phyloP scores from a whole-genome alignment of 2,888 invertebrate species.

The Cerastis rubricosa region DNA sequence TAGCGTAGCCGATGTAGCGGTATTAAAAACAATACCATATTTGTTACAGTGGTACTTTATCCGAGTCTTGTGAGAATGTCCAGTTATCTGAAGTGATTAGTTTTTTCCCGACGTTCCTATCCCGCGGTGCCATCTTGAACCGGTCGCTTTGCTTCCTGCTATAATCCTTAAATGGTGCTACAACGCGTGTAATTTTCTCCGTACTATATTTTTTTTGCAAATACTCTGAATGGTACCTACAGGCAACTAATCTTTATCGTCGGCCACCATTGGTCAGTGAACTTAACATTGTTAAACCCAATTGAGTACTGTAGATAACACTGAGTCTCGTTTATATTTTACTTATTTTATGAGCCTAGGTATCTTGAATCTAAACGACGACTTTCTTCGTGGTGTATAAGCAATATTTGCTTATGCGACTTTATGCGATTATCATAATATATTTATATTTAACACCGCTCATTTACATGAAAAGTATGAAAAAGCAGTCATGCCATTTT shows the following conservation, averaged over 20 bases:
- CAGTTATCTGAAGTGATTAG: constrained; percentile 79
- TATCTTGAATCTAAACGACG: constrained; percentile 33
- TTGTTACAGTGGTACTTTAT: constrained; percentile 67
- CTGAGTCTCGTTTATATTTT: constrained; percentile 29
- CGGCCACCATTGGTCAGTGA: constrained; percentile 70
- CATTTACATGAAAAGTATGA: constrained; percentile 54
- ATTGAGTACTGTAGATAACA: constrained; percentile 34
- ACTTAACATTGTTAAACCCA: constrained; percentile 63
- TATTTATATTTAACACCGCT: constrained; percentile 32
- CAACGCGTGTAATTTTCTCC: constrained; percentile 80
- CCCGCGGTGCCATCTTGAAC: constrained; percentile 74
- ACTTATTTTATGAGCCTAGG: constrained; percentile 34
- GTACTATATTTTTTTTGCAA: constrained; percentile 76
- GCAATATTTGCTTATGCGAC: constrained; percentile 27
- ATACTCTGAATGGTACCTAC: constrained; percentile 70
- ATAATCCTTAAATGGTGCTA: constrained; percentile 82
- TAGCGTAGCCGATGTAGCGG: constrained; percentile 67
- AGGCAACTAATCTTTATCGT: constrained; percentile 73
- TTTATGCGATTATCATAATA: constrained; percentile 17
- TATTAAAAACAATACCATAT: constrained; percentile 74
- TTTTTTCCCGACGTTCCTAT: constrained; percentile 78
- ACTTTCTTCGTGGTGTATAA: constrained; percentile 26
- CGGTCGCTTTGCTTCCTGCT: constrained; percentile 83
- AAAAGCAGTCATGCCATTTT: constrained; percentile 67
- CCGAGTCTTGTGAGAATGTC: constrained; percentile 71